These are phyloP conservation scores for Paramuricea clavata DNA, from an alignment of 92 coral and sea anemone species.

Conservation along the genomic window DNA sequence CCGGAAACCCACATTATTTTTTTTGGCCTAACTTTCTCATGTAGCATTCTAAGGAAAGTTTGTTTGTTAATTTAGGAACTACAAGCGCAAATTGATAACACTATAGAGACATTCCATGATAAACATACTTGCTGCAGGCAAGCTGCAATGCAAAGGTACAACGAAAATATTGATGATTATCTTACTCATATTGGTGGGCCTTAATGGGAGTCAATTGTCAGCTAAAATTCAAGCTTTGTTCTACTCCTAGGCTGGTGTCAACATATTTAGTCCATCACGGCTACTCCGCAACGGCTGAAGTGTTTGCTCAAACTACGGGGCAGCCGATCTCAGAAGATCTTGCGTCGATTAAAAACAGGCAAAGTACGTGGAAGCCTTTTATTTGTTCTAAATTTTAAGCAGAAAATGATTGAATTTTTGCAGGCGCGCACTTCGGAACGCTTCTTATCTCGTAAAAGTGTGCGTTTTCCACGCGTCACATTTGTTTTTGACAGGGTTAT, in stretches of 20 bases:
- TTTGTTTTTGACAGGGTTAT: too few species aligned
- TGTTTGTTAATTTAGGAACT: conserved; percentile 71
- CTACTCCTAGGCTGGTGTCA: conserved; percentile 81
- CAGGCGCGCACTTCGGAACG: too few species aligned
- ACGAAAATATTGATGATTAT: too few species aligned
- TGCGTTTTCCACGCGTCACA: not conserved
- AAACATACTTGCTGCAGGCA: conserved; percentile 98
- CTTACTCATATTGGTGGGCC: too few species aligned
- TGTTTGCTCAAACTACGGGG: conserved; percentile 95
- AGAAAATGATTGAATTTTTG: not conserved
- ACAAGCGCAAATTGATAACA: conserved; percentile 76
- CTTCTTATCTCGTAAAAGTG: too few species aligned
- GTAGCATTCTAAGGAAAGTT: not conserved
- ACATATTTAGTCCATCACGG: conserved; percentile 98
- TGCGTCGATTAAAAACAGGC: conserved; percentile 96
- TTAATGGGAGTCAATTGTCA: too few species aligned
- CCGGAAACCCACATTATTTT: too few species aligned
- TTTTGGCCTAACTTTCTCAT: not conserved
- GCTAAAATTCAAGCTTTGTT: not conserved
- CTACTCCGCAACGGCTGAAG: conserved; percentile 97
- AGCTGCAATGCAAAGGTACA: conserved; percentile 87
- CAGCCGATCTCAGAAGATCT: conserved; percentile 93
- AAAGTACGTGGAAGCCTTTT: conserved; percentile 69
- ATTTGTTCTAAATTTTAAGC: not conserved
- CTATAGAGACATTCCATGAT: conserved; percentile 88